Evolutionary conservation across 2,797 vertebrate species (phyloP), one percentile per base, ranked within the genome.

Genomic region (Garrulus glandarius): DNA sequence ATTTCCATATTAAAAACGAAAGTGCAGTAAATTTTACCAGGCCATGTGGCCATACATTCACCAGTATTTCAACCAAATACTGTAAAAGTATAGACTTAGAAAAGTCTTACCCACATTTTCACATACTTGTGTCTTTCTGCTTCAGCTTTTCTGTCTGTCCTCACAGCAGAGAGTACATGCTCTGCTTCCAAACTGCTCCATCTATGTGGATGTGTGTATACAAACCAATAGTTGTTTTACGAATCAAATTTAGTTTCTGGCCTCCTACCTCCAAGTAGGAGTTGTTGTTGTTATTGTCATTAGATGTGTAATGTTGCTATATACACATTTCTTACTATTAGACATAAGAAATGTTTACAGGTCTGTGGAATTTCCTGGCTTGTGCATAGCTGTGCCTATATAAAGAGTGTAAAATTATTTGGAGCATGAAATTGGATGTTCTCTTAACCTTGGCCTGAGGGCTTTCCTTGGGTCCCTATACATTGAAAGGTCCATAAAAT

Each of bases 401-500:
- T 46, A 70, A 80, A 92, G 77, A 87, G 87, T 71, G 65, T 87
- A 91, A 95, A 83, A 91, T 74, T 95, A 97, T 96, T 70, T 97
- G 82, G 94, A 97, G 95, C 94, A 93, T 95, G 91, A 96, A 97
- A 97, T 96, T 93, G 22, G 34, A 94, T 94, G 74, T 96, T 95
- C 68, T 95, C 22, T 88, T 84, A 84, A 64, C 78, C 86, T 83
- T 93, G 74, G 50, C 95, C 91, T 52, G 47, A 94, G 72, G 91
- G 83, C 53, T 91, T 97, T 95, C 80, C 5, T 4, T 83, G 50
- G 49, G 84, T 83, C 83, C 32, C 68, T 93, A 80, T 95, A 94
- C 15, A 71, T 71, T 79, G 77, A 50, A 85, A 84, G 55, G 81
- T 89, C 93, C 59, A 46, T 91, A 92, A 57, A 84, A 86, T 75